Evolutionary conservation across 2,797 vertebrate species (phyloP).

Genomic region (Apodemus agrarius): DNA sequence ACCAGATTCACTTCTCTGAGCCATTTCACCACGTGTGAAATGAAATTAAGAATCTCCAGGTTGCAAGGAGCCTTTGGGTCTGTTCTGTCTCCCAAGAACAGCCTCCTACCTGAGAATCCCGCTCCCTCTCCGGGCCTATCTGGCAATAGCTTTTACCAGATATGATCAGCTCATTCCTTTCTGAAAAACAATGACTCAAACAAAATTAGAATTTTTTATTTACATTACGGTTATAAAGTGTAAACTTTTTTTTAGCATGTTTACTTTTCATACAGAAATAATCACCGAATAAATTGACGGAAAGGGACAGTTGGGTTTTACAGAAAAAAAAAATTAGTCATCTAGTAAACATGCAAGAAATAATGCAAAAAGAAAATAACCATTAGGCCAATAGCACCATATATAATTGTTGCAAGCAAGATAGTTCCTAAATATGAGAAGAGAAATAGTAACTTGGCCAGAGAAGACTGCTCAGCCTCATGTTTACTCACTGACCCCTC

Average conservation of each 20-base stretch:
- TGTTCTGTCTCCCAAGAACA: not conserved
- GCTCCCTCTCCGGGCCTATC: not conserved
- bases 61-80: not conserved
- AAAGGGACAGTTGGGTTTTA: not conserved
- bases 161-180: not conserved
- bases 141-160: not conserved
- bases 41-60: slow-evolving; percentile 8
- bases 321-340: not conserved
- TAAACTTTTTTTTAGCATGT: not conserved
- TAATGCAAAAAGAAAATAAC: slow-evolving; percentile 33
- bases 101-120: not conserved
- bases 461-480: not conserved
- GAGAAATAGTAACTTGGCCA: not conserved
- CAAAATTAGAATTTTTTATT: slow-evolving; percentile 35
- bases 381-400: not conserved
- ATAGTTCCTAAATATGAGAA: not conserved
- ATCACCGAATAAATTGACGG: slow-evolving; percentile 5
- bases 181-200: not conserved
- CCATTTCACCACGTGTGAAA: slow-evolving; percentile 9
- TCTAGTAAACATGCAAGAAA: slow-evolving; percentile 16
- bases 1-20: not conserved
- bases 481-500: not conserved
- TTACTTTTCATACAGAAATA: slow-evolving; percentile 14
- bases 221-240: slow-evolving; percentile 6
- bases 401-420: slow-evolving; percentile 3